Percentiles rank a stretch among this genome's conserved stretches.
Conservation (phyloP, 2,888 invertebrate species). For the Stenodera caucasica region DNA sequence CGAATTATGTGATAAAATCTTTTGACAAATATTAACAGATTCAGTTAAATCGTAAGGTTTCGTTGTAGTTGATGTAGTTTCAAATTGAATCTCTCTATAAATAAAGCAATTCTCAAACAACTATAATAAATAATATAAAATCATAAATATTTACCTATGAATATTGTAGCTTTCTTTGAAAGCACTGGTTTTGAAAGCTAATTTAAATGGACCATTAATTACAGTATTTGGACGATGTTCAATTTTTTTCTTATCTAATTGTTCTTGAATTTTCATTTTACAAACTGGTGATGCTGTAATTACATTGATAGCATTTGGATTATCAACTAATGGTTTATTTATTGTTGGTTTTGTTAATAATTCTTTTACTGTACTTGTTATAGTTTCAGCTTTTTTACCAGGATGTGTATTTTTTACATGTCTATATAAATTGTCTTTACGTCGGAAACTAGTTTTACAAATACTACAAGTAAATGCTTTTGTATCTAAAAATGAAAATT, state of each 20-base stretch:
- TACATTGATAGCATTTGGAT: conserved; percentile 55
- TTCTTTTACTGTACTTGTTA: conserved; percentile 39
- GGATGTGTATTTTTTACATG: conserved; percentile 78
- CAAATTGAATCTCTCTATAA: conserved; percentile 45
- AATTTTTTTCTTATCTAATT: conserved; percentile 36
- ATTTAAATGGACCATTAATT: conserved; percentile 59
- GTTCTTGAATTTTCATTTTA: conserved; percentile 29
- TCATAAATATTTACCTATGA: conserved; percentile 42
- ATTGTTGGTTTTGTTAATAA: conserved; percentile 15
- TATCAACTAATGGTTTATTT: conserved; percentile 42
- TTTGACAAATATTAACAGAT: conserved; percentile 51
- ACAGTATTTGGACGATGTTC: conserved; percentile 51
- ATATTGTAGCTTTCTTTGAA: conserved; percentile 56
- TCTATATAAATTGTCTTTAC: conserved; percentile 77
- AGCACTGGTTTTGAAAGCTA: conserved; percentile 55
- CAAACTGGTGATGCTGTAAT: conserved; percentile 49
- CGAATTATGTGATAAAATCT: conserved; percentile 48
- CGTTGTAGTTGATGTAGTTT: conserved; percentile 40
- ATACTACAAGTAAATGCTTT: conserved; percentile 72
- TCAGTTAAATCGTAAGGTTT: conserved; percentile 46
- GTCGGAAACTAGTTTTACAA: conserved; percentile 70
- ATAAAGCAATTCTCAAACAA: too few species aligned
- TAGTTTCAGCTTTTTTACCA: conserved; percentile 49
- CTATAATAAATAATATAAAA: conserved; percentile 3
- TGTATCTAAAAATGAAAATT: conserved; percentile 57